phyloP scores from a whole-genome alignment of 2,888 invertebrate genomes.

The Yponomeuta cagnagella region DNA sequence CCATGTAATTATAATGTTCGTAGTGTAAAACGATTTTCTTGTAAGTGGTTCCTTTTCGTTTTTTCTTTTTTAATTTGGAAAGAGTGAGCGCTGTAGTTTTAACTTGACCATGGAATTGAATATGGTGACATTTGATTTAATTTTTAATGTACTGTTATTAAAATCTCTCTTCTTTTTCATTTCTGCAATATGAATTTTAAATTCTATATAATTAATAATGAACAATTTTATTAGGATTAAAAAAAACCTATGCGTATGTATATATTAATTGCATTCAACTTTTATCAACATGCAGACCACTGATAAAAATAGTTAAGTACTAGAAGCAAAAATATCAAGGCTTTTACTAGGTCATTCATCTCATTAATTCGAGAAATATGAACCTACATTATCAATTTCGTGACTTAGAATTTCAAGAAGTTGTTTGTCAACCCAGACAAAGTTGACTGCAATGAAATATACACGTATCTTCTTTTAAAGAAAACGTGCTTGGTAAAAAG shows the following conservation, averaged over 20 bases:
- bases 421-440: background rate
- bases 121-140: background rate
- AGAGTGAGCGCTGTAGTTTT: background rate
- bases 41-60: constrained; percentile 22
- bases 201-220: too few species aligned
- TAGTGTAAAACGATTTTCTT: constrained; percentile 47
- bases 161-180: too few species aligned
- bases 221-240: too few species aligned
- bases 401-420: background rate
- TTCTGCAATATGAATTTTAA: too few species aligned
- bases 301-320: too few species aligned
- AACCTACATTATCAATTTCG: background rate
- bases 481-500: background rate
- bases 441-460: background rate
- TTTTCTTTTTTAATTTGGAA: constrained; percentile 6
- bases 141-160: background rate
- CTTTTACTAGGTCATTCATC: too few species aligned
- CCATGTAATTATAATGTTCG: constrained; percentile 55
- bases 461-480: background rate
- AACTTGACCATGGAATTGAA: background rate
- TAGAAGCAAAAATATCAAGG: too few species aligned
- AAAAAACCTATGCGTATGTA: too few species aligned
- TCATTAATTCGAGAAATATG: too few species aligned
- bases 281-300: too few species aligned
- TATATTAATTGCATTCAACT: too few species aligned